Evolutionary conservation across 2,113 vertebrate species (phyloP).

Genomic region (Cichladusa arquata): DNA sequence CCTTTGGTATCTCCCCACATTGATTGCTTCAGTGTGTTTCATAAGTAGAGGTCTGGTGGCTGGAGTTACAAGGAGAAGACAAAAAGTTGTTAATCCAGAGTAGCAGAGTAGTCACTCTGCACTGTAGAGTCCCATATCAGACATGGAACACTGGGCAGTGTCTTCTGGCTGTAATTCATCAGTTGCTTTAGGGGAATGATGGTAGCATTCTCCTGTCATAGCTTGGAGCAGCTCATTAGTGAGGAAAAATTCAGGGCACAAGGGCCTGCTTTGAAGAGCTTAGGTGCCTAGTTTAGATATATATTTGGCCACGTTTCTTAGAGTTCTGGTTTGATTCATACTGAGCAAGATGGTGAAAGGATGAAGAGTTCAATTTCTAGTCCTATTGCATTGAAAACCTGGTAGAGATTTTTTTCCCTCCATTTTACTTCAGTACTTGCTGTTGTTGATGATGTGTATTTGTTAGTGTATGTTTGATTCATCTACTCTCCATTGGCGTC

Average conservation of each 20-base stretch:
- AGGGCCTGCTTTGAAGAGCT: not conserved
- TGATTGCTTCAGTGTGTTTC: not conserved
- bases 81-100: not conserved
- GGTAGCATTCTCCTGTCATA: not conserved
- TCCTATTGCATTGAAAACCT: not conserved
- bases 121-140: rapidly evolving
- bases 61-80: not conserved
- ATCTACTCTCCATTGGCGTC: not conserved
- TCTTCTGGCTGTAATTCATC: not conserved
- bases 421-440: not conserved
- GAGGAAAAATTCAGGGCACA: not conserved
- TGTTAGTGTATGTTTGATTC: not conserved
- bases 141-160: not conserved
- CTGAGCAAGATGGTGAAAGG: not conserved
- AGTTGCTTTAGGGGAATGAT: not conserved
- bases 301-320: not conserved
- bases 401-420: not conserved
- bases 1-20: not conserved
- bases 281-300: not conserved
- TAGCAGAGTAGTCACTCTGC: not conserved
- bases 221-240: not conserved
- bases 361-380: not conserved
- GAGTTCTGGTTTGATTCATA: not conserved
- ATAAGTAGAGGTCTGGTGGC: not conserved
- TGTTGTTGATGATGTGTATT: not conserved